phyloP scores from a whole-genome alignment of 2,888 invertebrate genomes.

The Tetropium fuscum region DNA sequence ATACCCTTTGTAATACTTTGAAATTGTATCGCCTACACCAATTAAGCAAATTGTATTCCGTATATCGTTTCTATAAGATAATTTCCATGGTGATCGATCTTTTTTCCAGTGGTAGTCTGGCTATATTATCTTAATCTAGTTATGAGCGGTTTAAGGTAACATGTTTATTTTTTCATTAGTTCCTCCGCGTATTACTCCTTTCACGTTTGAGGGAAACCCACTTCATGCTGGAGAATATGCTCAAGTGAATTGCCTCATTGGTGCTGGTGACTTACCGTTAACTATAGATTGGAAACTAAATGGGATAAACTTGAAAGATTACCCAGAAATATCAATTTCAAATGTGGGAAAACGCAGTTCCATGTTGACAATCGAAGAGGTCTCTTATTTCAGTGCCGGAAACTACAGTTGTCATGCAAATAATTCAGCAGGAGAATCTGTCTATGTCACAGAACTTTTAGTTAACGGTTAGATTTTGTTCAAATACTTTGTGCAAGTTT shows the following conservation, averaged over 20 bases:
- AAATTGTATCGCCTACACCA: no score
- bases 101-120: no score
- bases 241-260: slow-evolving; percentile 72
- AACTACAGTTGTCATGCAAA: slow-evolving; percentile 76
- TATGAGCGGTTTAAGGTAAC: no score
- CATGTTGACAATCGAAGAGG: slow-evolving; percentile 76
- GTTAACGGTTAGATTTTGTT: slow-evolving; percentile 72
- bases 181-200: slow-evolving; percentile 82
- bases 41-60: no score
- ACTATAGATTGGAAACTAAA: slow-evolving; percentile 81
- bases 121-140: no score
- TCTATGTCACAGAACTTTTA: slow-evolving; percentile 72
- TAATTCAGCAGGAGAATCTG: slow-evolving; percentile 74
- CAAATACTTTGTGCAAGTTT: background rate
- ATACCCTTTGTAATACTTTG: no score
- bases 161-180: no score
- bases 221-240: slow-evolving; percentile 63
- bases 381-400: slow-evolving; percentile 75
- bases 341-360: slow-evolving; percentile 73
- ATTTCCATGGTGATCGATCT: no score
- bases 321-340: slow-evolving; percentile 69
- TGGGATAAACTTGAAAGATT: slow-evolving; percentile 71
- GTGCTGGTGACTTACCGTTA: slow-evolving; percentile 81
- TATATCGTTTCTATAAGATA: no score
- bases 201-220: slow-evolving; percentile 81